These are phyloP conservation scores for Vulpes lagopus DNA, from an alignment of 2,113 vertebrate genomes.

Conservation along the genomic window DNA sequence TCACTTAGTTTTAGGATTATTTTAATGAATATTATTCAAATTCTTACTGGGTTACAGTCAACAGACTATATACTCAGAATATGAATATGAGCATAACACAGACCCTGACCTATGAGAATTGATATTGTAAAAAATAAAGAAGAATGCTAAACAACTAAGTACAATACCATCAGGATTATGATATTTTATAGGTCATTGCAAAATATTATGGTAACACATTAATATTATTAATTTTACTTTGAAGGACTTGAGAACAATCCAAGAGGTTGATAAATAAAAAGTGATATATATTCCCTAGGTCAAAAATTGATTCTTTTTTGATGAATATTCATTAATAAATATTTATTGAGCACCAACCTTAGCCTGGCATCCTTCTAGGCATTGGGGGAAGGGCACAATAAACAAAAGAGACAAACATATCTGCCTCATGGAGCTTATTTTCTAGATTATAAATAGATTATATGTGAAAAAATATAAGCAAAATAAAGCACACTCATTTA, in stretches of 20 bases:
- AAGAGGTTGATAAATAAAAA: not conserved
- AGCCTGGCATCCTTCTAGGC: not conserved
- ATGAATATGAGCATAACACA: not conserved
- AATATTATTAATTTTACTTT: not conserved
- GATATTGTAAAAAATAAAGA: not conserved
- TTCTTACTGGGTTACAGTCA: not conserved
- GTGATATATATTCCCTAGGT: not conserved
- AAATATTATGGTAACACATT: not conserved
- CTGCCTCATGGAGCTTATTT: not conserved
- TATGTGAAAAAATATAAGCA: not conserved
- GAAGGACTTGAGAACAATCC: not conserved
- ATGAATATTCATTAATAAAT: not conserved
- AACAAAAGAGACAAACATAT: not conserved
- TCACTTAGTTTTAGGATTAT: not conserved
- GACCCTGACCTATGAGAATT: not conserved
- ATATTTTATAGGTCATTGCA: not conserved
- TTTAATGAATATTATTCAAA: not conserved
- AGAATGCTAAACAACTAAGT: not conserved
- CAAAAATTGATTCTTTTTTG: conserved; percentile 23
- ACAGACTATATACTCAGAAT: not conserved
- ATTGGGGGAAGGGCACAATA: not conserved
- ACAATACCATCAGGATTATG: not conserved
- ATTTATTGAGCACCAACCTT: not conserved
- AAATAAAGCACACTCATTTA: not conserved
- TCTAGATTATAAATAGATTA: not conserved